A percentile compares a stretch with the other conserved stretches of the same genome.
phyloP scores from a whole-genome alignment of 2,888 invertebrate species.

The Diachrysia chrysitis region DNA sequence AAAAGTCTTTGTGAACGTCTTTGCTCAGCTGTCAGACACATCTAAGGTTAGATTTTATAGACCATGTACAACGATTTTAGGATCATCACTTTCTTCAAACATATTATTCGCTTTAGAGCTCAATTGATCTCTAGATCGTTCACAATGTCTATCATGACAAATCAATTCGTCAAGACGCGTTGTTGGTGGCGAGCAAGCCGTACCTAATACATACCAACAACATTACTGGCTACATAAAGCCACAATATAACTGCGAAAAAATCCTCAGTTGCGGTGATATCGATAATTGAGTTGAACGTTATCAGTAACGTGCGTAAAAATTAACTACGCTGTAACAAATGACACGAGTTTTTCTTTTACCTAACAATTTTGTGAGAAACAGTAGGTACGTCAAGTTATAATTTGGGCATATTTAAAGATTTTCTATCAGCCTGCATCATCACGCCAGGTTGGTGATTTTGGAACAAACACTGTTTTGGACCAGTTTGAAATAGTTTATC shows the following conservation, averaged over 20 bases:
- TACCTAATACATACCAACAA: slow-evolving; percentile 29
- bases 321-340: slow-evolving; percentile 56
- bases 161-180: slow-evolving; percentile 19
- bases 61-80: too few relatives aligned
- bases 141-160: not conserved
- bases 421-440: not conserved
- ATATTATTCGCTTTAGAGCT: slow-evolving; percentile 1
- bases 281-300: slow-evolving; percentile 62
- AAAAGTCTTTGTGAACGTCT: too few relatives aligned
- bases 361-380: slow-evolving; percentile 15
- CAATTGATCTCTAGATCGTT: not conserved
- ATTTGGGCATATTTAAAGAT: not conserved
- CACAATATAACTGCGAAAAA: slow-evolving; percentile 48
- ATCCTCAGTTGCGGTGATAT: slow-evolving; percentile 52
- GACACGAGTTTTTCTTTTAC: slow-evolving; percentile 45
- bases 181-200: slow-evolving; percentile 6
- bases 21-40: too few relatives aligned
- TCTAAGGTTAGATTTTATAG: not conserved
- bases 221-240: slow-evolving; percentile 41
- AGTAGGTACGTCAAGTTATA: not conserved
- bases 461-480: too few relatives aligned
- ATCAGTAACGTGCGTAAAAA: slow-evolving; percentile 61
- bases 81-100: slow-evolving; percentile 1
- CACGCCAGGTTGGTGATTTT: too few relatives aligned
- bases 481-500: too few relatives aligned